A percentile compares a stretch with the other conserved stretches of the same genome.
phyloP scores from a whole-genome alignment of 92 coral and sea anemone species.

The Umimayanthus kanabou region DNA sequence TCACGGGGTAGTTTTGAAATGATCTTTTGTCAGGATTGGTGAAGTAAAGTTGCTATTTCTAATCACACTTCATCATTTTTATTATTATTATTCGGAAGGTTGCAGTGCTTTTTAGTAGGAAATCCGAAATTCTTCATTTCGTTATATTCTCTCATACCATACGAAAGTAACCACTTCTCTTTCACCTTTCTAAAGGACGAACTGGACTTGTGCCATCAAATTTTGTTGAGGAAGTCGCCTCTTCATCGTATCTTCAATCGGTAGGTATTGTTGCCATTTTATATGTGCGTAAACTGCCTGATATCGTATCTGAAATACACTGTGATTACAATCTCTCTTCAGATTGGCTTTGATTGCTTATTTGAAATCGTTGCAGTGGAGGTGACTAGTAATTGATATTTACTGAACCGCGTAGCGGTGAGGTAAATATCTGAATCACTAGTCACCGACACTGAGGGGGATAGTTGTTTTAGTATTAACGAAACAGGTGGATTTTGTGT shows the following conservation, averaged over 20 bases:
- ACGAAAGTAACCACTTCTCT: background rate
- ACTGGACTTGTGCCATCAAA: conserved; percentile 78
- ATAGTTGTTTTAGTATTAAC: too few species aligned
- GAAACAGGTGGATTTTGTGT: too few species aligned
- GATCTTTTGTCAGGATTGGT: too few species aligned
- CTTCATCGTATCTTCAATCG: conserved; percentile 71
- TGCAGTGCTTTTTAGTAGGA: background rate
- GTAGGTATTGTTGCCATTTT: conserved; percentile 47
- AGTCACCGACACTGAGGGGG: too few species aligned
- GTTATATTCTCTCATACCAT: background rate
- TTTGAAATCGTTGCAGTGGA: too few species aligned
- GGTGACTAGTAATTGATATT: too few species aligned
- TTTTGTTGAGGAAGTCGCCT: conserved; percentile 71
- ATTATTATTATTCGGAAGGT: background rate
- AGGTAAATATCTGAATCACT: too few species aligned
- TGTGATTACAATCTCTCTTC: background rate
- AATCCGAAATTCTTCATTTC: background rate
- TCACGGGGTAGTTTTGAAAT: too few species aligned
- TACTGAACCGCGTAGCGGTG: too few species aligned
- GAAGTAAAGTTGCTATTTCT: too few species aligned
- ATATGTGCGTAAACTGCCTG: background rate
- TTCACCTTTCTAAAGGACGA: conserved; percentile 54
- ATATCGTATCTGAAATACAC: too few species aligned
- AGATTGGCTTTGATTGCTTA: background rate
- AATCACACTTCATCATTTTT: too few species aligned